Base-by-base conservation (phyloP, 1,140 invertebrate genomes). In the Hyles euphorbiae region DNA sequence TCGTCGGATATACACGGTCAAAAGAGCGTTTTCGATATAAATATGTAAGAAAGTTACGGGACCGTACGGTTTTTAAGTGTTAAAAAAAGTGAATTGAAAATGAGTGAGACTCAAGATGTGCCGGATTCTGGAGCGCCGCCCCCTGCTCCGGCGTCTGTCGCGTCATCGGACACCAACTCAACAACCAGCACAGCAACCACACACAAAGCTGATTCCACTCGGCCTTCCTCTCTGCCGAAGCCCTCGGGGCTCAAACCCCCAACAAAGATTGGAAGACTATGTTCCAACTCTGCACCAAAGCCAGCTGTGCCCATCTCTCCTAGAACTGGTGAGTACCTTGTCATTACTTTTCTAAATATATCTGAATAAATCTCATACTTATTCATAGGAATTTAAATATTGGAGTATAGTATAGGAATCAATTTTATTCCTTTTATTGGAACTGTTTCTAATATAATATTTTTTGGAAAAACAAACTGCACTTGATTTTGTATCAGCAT, bases 251-350 rank as follows among this genome's bases (percentile, higher is more conserved):
- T 93, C 44, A 91, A 90, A 60, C 91, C 88, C 44, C 92, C 92
- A n/a, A 88, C 90, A 10, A 92, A 92, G 76, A 93, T 93, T 70
- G 91, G 91, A 50, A 76, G 92, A 53, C 83, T 91, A 43, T 92
- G 92, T 65, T 91, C 89, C 53, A 87, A 90, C 49, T 75, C 87
- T 60, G 83, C 90, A 50, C 91, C 91, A 11, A 92, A 92, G 76
- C 91, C 91, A 59, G 89, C 91, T 8, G 71, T 92, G 12, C 91
- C 91, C 9, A 82, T 90, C 32, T 90, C 91, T 56, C 89, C 91
- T 11, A 87, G 90, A 68, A 81, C 79, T 77, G 90, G 90, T 89
- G 65, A 91, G 90, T 81, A 22, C 22, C 2, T 22, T 22, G 22
- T 22, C 22, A 22, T 22, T 10, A 43, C 43, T 47, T 9, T 45